Base-by-base conservation (phyloP, 1,140 invertebrate species). In the Temnothorax nylanderi region DNA sequence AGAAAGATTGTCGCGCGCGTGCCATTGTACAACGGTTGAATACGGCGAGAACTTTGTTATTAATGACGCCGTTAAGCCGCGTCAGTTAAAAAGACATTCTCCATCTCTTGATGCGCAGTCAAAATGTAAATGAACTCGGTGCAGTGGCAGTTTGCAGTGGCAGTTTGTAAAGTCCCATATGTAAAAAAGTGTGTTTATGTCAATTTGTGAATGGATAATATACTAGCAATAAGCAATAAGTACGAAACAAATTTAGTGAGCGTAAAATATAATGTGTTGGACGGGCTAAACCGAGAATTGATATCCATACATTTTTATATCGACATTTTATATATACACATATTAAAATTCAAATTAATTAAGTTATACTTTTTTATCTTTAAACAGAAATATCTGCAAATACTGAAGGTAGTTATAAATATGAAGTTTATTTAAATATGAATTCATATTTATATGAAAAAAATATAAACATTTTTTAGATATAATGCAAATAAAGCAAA, bases 1-100 rank as follows among this genome's bases (percentile, higher is more conserved):
- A 41, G 37, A 54, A 74, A 89, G 81, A 89, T 60, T 69, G 37
- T 89, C 84, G 72, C 74, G 26, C 84, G 72, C 74, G 26, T 41
- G 69, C 47, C 16, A 74, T 82, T 74, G 41, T 81, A 44, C 49
- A 13, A 21, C 37, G 65, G 10, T 44, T 82, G 80, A 74, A 74
- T 82, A 51, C 41, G 13, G 26, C 69, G 69, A 74, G 80, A 49
- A 84, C 26, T 84, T 75, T 74, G 69, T 84, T 75, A 60, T 84
- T 84, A 75, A 75, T 56, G 41, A 47, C 41, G 69, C 54, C 18
- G 69, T 74, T 74, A 60, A 60, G 21, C 18, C 21, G 67, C 18
- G 54, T 74, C 37, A 26, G 21, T 82, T 58, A 37, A 18, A 21
- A 74, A 60, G 51, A 74, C 65, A 69, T 69, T 49, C 41, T 16